A percentile compares a stretch with the other conserved stretches of the same genome.
Conservation (phyloP, 1,140 invertebrate genomes). For the Euwallacea fornicatus region DNA sequence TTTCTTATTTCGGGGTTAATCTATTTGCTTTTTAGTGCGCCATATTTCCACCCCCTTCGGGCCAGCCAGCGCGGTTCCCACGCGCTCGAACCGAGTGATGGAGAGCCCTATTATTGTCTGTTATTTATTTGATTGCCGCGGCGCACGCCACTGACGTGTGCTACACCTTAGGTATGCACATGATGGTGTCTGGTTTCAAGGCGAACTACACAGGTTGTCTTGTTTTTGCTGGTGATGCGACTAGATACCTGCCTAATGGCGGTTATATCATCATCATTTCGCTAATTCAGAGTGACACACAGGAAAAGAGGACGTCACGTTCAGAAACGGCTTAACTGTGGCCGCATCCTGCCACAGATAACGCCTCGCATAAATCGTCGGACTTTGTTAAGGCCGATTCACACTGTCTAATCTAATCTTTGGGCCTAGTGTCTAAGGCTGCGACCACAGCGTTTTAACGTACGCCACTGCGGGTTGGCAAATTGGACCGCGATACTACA, state of each 20-base stretch:
- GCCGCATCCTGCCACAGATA: slow-evolving; percentile 4
- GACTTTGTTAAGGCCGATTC: no score
- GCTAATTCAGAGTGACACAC: background rate
- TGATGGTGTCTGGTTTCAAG: slow-evolving; percentile 10
- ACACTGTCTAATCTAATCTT: no score
- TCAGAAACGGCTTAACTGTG: background rate
- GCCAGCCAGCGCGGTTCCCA: slow-evolving; percentile 1
- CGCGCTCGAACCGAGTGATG: slow-evolving; percentile 1
- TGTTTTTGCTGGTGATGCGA: no score
- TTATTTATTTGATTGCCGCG: background rate
- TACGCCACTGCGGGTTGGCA: no score
- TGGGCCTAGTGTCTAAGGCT: no score
- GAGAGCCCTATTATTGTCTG: background rate
- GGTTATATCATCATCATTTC: background rate
- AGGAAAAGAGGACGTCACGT: background rate
- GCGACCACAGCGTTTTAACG: no score
- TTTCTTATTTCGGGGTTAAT: slow-evolving; percentile 31
- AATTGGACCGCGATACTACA: no score
- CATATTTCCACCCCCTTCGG: slow-evolving; percentile 7
- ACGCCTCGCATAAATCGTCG: background rate
- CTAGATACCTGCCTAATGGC: no score
- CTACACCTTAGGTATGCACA: slow-evolving; percentile 1
- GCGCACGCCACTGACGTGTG: slow-evolving; percentile 7
- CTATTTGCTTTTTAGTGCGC: slow-evolving; percentile 30
- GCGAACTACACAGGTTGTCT: slow-evolving; percentile 2